Conservation (phyloP, 37 sponge, comb jelly and placozoan genomes). For the Hormiphora californensis region DNA sequence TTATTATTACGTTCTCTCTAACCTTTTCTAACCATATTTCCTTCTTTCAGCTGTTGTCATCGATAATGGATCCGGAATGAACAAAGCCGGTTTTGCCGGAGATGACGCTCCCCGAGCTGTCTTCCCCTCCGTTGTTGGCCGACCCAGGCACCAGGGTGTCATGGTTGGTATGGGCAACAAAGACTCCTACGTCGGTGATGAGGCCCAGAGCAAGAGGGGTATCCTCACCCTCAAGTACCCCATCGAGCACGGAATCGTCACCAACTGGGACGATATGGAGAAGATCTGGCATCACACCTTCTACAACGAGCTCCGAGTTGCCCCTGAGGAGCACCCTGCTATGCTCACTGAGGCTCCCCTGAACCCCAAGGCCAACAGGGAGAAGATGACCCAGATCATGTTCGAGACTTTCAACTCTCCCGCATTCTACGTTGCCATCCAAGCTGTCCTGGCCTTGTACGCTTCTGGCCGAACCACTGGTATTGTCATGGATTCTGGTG, state of each 20-base stretch:
- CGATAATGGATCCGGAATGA: constrained; percentile 69
- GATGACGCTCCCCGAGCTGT: constrained; percentile 71
- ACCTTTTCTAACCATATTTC: no score
- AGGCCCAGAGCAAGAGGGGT: constrained; percentile 72
- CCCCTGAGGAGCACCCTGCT: constrained; percentile 73
- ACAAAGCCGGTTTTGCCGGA: constrained; percentile 72
- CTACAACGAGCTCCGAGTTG: constrained; percentile 74
- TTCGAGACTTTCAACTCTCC: constrained; percentile 78
- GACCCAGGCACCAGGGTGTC: constrained; percentile 68
- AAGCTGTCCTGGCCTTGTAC: constrained; percentile 72
- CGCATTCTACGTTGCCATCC: constrained; percentile 70
- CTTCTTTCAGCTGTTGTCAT: constrained; percentile 67
- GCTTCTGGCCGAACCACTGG: constrained; percentile 76
- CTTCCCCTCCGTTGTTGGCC: constrained; percentile 66
- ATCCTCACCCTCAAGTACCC: constrained; percentile 72
- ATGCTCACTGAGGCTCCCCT: constrained; percentile 72
- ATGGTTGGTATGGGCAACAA: constrained; percentile 73
- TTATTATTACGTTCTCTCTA: no score
- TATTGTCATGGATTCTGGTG: constrained; percentile 71
- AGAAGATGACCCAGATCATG: constrained; percentile 82
- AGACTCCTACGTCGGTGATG: constrained; percentile 70
- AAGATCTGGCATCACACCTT: constrained; percentile 82
- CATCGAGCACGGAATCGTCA: constrained; percentile 73
- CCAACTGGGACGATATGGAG: constrained; percentile 76
- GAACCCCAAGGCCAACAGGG: constrained; percentile 75